Percentiles rank a stretch among this genome's conserved stretches.
Conservation (phyloP, 2,888 invertebrate genomes). For the Xanthorhoe spadicearia region DNA sequence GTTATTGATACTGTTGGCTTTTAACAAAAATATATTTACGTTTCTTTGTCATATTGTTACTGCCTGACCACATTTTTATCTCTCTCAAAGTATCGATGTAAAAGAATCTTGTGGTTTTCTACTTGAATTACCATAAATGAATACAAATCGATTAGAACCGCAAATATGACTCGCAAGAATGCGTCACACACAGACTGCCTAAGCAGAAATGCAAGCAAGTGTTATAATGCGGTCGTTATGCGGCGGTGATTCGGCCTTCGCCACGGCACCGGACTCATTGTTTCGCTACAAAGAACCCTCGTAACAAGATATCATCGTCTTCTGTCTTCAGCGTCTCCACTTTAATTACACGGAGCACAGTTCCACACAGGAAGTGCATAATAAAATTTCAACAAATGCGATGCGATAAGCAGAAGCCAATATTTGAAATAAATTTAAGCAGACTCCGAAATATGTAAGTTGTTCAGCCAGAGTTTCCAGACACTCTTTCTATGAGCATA, state of each 20-base stretch:
- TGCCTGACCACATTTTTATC: conserved; percentile 6
- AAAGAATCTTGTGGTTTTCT: conserved; percentile 23
- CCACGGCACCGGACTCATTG: conserved; percentile 77
- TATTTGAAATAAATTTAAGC: conserved; percentile 9
- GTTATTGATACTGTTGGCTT: neutral
- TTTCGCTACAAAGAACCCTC: conserved; percentile 75
- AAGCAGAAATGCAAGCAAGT: conserved; percentile 47
- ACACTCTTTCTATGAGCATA: neutral
- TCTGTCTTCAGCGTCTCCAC: conserved; percentile 63
- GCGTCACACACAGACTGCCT: conserved; percentile 55
- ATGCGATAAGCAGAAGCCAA: conserved; percentile 24
- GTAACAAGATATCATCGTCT: conserved; percentile 78
- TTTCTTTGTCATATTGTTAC: neutral
- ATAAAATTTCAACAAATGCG: conserved; percentile 46
- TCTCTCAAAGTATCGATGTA: conserved; percentile 5
- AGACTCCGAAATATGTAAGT: neutral
- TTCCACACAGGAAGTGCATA: conserved; percentile 55
- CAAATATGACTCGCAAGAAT: conserved; percentile 48
- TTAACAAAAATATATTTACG: conserved; percentile 12
- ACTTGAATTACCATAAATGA: conserved; percentile 23
- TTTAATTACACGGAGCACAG: conserved; percentile 59
- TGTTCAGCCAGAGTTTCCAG: neutral
- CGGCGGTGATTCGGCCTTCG: conserved; percentile 77
- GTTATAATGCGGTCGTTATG: conserved; percentile 74
- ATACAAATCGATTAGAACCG: conserved; percentile 19